Evolutionary conservation across 1,140 invertebrate genomes (phyloP).

Genomic region (Eurosta solidaginis): DNA sequence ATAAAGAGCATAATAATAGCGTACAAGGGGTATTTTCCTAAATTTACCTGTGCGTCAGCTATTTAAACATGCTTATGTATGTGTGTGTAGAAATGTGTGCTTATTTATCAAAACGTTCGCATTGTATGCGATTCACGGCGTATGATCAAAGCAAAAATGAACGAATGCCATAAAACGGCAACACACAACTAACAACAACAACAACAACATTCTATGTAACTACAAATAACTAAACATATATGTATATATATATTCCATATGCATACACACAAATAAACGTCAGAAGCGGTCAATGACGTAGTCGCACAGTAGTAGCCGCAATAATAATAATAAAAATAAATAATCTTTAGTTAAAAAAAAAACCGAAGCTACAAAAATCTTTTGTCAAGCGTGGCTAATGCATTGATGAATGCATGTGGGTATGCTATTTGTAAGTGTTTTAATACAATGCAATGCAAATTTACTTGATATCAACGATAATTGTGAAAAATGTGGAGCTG

Average conservation of each 20-base stretch:
- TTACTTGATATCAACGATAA: slow-evolving; percentile 26
- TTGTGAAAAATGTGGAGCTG: slow-evolving; percentile 59
- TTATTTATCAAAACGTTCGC: neutral
- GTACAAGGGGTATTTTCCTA: neutral
- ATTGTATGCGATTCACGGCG: neutral
- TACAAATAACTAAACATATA: neutral
- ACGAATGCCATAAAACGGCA: neutral
- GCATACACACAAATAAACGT: neutral
- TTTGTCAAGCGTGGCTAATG: neutral
- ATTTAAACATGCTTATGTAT: neutral
- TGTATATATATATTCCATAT: neutral
- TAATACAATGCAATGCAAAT: neutral
- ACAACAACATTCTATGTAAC: too few relatives aligned
- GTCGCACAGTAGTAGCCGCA: too few relatives aligned
- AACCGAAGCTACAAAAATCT: neutral
- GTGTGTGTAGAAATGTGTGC: neutral
- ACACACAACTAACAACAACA: too few relatives aligned
- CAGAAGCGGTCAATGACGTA: slow-evolving; percentile 5
- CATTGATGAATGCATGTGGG: neutral
- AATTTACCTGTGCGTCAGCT: neutral
- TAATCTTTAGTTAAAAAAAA: neutral
- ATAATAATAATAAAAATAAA: neutral
- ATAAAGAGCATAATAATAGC: neutral
- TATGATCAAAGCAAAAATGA: neutral
- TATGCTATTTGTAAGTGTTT: neutral